These are phyloP conservation scores for Agrochola lota DNA, from an alignment of 2,888 invertebrate genomes.

Conservation along the genomic window DNA sequence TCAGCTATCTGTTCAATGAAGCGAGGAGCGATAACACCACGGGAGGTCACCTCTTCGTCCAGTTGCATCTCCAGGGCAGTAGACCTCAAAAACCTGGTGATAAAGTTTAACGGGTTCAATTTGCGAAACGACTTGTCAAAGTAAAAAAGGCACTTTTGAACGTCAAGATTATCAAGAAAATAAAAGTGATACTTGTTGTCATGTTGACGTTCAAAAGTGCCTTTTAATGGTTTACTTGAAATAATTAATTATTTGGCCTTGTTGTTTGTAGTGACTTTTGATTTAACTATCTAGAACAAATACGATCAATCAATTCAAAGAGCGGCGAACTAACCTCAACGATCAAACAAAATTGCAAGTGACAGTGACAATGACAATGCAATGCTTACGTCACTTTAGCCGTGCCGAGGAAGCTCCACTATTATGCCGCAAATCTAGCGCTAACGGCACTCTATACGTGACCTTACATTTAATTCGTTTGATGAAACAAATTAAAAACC, in stretches of 20 bases:
- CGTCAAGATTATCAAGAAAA: too few species aligned
- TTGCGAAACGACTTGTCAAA: not conserved
- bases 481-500: not conserved
- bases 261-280: too few species aligned
- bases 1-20: conserved; percentile 96
- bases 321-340: too few species aligned
- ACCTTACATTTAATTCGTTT: not conserved
- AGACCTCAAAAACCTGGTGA: conserved; percentile 93
- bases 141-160: too few species aligned
- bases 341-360: too few species aligned
- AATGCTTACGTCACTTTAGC: too few species aligned
- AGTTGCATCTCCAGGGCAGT: conserved; percentile 94
- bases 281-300: too few species aligned
- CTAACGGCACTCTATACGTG: too few species aligned
- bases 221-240: not conserved
- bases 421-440: too few species aligned
- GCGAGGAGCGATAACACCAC: conserved; percentile 94
- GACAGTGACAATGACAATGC: too few species aligned
- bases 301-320: too few species aligned
- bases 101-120: not conserved
- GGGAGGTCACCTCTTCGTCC: conserved; percentile 94
- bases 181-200: not conserved
- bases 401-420: too few species aligned
- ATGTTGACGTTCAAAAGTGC: not conserved
- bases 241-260: not conserved